A percentile compares a stretch with the other conserved stretches of the same genome.
phyloP scores from a whole-genome alignment of 1,140 invertebrate species.

The Manduca sexta region DNA sequence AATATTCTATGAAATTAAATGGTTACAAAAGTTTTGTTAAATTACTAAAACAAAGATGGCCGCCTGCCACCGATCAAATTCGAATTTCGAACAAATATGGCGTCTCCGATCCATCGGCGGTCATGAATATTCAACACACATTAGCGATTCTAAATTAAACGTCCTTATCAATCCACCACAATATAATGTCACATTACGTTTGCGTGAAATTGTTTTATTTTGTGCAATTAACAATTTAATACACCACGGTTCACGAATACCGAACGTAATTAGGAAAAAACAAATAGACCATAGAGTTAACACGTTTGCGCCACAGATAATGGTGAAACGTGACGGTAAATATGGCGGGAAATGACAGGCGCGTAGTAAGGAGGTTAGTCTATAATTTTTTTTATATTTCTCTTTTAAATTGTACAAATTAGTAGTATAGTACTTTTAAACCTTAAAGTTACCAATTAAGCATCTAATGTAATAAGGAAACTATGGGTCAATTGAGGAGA shows the following conservation, averaged over 20 bases:
- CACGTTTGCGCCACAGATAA: constrained; percentile 37
- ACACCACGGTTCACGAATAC: constrained; percentile 26
- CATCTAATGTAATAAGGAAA: no score
- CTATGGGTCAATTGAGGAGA: no score
- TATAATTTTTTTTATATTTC: neutral
- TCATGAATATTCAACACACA: constrained; percentile 12
- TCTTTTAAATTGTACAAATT: neutral
- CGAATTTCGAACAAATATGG: no score
- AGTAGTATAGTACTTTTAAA: no score
- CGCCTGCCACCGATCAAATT: neutral
- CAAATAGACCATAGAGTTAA: constrained; percentile 41
- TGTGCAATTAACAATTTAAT: constrained; percentile 17
- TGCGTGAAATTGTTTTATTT: constrained; percentile 10
- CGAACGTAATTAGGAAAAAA: constrained; percentile 33
- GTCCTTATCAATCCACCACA: constrained; percentile 9
- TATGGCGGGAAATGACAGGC: constrained; percentile 36
- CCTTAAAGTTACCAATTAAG: no score
- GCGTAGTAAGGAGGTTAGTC: neutral
- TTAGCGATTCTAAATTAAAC: constrained; percentile 12
- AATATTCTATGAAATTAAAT: no score
- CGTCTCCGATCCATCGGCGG: no score
- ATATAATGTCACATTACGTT: neutral
- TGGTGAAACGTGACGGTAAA: constrained; percentile 28
- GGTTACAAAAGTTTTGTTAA: no score
- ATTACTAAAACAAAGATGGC: no score